A percentile compares a stretch with the other conserved stretches of the same genome.
phyloP scores from a whole-genome alignment of 2,797 vertebrate genomes.

The Galagoides demidoff region DNA sequence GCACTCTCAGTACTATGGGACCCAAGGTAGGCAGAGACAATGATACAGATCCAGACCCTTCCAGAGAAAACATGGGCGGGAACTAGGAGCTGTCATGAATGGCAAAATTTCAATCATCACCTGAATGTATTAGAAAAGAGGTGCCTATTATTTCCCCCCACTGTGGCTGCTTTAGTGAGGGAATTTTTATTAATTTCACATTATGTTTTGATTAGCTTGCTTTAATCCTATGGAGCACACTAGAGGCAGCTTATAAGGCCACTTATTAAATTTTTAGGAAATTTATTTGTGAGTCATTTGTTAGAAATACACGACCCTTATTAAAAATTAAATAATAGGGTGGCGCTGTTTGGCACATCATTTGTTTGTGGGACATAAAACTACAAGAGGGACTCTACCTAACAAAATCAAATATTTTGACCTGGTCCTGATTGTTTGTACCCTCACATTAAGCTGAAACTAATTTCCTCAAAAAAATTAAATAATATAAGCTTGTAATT shows the following conservation, averaged over 20 bases:
- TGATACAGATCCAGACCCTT: neutral
- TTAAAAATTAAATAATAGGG: constrained; percentile 31
- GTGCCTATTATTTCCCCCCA: neutral
- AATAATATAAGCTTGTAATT: constrained; percentile 3
- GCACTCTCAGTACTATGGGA: neutral
- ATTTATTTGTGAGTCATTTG: neutral
- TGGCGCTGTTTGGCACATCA: too few species aligned
- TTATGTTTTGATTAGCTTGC: neutral
- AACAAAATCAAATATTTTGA: too few species aligned
- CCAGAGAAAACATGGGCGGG: neutral
- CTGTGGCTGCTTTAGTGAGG: neutral
- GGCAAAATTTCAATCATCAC: neutral
- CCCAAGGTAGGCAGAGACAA: neutral
- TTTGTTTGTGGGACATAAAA: too few species aligned
- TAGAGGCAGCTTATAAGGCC: neutral
- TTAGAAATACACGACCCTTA: neutral
- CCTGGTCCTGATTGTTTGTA: too few species aligned
- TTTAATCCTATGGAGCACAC: neutral
- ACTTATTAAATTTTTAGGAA: neutral
- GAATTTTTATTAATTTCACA: neutral
- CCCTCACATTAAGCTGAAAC: too few species aligned
- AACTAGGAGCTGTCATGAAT: too few species aligned
- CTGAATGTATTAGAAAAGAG: neutral
- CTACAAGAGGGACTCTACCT: too few species aligned
- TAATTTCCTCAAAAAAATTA: neutral